Evolutionary conservation across 2,888 invertebrate genomes (phyloP), one percentile per base, ranked within the genome.

Genomic region (Netelia inedita): DNA sequence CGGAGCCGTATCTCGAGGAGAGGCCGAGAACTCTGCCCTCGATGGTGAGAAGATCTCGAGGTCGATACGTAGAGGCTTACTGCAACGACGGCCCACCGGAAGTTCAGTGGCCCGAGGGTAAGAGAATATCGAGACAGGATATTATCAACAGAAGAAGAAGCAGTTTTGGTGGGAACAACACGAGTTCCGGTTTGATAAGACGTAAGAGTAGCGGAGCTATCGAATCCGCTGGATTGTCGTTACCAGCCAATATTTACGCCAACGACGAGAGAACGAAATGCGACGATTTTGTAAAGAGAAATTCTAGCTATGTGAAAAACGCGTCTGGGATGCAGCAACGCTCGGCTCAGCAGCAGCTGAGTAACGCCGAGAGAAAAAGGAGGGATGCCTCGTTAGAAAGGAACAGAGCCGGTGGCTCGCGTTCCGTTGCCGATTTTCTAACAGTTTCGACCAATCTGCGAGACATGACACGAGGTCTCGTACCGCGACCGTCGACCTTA

Each of bases 401-500:
- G 87, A 88, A 82, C 85, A 76, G 74, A 81, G 85, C 79, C n/a
- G 80, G 85, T 43, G 91, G 91, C 73, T 89, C 90, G 68, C 89
- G 87, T 80, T 91, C 91, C 9, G 88, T 89, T 74, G 90, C 89
- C 43, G 92, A 91, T 87, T 89, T 91, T 87, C 84, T 87, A 72
- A 83, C 89, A 87, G 87, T 88, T 76, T 86, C 88, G 57, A 85
- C 46, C 72, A 88, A 65, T 83, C 85, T 87, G 72, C 89, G 88
- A 69, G 90, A 89, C 86, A 73, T 85, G 55, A 73, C 85, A 71
- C 85, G 83, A 14, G 79, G 87, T 74, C 85, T 90, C 66, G 89
- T 88, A 8, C 89, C 91, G 16, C 88, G 93, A 86, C 91, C 93
- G 23, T 93, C 93, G 76, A 93, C 93, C 55, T 85, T 93, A 71